These are phyloP conservation scores for Chymomyza costata DNA, from an alignment of 1,140 invertebrate species.

Conservation along the genomic window DNA sequence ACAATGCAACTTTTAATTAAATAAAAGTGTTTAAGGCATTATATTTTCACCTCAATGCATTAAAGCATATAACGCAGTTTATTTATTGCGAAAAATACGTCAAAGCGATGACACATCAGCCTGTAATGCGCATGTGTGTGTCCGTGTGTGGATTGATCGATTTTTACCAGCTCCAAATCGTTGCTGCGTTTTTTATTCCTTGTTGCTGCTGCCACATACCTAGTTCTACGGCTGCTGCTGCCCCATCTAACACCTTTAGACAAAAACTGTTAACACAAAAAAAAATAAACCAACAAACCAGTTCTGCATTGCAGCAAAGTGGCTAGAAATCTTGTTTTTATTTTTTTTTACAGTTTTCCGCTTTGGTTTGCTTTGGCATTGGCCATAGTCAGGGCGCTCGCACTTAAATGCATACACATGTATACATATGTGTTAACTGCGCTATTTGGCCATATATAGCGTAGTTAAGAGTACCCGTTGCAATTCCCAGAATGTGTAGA, in stretches of 20 bases:
- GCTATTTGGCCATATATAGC: conserved; percentile 34
- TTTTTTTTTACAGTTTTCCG: conserved; percentile 57
- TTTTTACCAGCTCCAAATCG: conserved; percentile 46
- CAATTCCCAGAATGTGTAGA: conserved; percentile 62
- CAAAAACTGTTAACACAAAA: too few relatives aligned
- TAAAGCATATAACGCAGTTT: too few relatives aligned
- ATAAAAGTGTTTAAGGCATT: too few relatives aligned
- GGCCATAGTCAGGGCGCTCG: conserved; percentile 44
- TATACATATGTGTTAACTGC: conserved; percentile 25
- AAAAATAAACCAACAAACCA: conserved; percentile 47
- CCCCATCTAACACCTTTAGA: conserved; percentile 39
- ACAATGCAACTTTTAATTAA: too few relatives aligned
- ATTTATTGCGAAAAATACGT: too few relatives aligned
- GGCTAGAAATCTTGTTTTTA: conserved; percentile 46
- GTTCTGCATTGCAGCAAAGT: conserved; percentile 46
- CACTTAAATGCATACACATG: conserved; percentile 2
- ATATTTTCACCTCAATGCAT: too few relatives aligned
- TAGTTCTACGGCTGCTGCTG: too few relatives aligned
- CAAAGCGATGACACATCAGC: conserved; percentile 59
- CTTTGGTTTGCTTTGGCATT: conserved; percentile 53
- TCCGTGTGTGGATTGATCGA: conserved; percentile 51
- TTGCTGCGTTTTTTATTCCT: conserved; percentile 34
- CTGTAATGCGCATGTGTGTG: conserved; percentile 29
- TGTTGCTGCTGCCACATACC: conserved; percentile 19
- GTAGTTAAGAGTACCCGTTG: conserved; percentile 43